These are phyloP conservation scores for Seladonia tumulorum DNA, from an alignment of 2,888 invertebrate species.

Conservation along the genomic window DNA sequence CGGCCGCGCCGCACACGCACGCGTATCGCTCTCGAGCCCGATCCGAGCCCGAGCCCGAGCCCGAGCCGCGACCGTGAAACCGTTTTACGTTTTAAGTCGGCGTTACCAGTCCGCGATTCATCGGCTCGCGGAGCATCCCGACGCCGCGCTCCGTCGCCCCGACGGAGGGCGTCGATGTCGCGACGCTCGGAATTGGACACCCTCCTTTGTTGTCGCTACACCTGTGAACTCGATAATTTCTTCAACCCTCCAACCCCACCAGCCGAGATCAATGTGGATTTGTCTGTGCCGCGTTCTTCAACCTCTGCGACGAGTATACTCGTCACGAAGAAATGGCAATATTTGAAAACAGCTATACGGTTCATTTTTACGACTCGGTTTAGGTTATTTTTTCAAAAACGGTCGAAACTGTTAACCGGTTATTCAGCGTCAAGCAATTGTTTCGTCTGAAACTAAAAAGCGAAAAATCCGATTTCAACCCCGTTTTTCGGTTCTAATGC, in stretches of 20 bases:
- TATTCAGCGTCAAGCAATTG: too few species aligned
- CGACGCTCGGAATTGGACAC: background rate
- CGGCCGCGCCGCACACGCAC: constrained; percentile 57
- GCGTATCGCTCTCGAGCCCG: constrained; percentile 42
- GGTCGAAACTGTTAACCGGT: too few species aligned
- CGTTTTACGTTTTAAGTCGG: constrained; percentile 77
- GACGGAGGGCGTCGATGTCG: background rate
- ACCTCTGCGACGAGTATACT: too few species aligned
- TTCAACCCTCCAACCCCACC: background rate
- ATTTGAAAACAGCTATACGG: too few species aligned
- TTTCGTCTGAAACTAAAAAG: too few species aligned
- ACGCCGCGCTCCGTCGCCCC: background rate
- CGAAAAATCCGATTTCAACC: too few species aligned
- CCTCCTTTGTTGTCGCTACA: background rate
- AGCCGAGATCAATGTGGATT: background rate
- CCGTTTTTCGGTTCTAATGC: background rate
- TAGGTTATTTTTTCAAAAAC: too few species aligned
- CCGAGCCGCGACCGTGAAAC: constrained; percentile 70
- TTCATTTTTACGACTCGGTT: too few species aligned
- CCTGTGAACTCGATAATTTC: background rate
- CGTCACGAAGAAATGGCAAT: too few species aligned
- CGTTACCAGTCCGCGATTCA: constrained; percentile 74
- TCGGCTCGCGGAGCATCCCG: constrained; percentile 66
- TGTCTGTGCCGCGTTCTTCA: background rate
- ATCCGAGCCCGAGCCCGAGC: constrained; percentile 13